A percentile compares a stretch with the other conserved stretches of the same genome.
These are phyloP conservation scores for Craniophora ligustri DNA, from an alignment of 2,888 invertebrate species.

Conservation along the genomic window DNA sequence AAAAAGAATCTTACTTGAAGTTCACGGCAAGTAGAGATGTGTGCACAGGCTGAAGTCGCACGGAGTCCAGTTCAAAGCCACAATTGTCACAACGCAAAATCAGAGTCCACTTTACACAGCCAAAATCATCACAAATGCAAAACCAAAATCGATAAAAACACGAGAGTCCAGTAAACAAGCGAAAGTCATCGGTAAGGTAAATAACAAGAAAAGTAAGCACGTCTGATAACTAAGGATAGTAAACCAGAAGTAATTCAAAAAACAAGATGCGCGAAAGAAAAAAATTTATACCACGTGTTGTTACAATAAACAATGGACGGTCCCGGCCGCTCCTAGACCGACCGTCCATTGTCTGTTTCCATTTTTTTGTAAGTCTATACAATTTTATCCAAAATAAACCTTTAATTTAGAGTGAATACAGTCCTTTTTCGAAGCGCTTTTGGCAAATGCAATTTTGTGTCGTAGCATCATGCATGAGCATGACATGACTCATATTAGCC, in stretches of 20 bases:
- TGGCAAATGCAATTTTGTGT: slow-evolving; percentile 25
- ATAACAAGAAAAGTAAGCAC: slow-evolving; percentile 27
- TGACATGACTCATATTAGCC: slow-evolving; percentile 21
- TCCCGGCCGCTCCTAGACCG: slow-evolving; percentile 29
- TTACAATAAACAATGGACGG: slow-evolving; percentile 29
- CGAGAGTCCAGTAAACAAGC: slow-evolving; percentile 22
- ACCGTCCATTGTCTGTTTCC: slow-evolving; percentile 27
- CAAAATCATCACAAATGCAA: slow-evolving; percentile 27
- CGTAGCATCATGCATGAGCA: slow-evolving; percentile 21
- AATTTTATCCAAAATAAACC: slow-evolving; percentile 27
- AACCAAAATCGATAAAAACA: slow-evolving; percentile 27
- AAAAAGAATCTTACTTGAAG: slow-evolving; percentile 28
- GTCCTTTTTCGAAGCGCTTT: slow-evolving; percentile 28
- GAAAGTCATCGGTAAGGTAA: slow-evolving; percentile 24
- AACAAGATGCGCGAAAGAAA: slow-evolving; percentile 27
- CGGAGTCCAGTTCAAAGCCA: slow-evolving; percentile 29
- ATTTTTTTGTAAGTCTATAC: slow-evolving; percentile 26
- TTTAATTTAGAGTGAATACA: slow-evolving; percentile 27
- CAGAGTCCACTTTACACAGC: slow-evolving; percentile 28
- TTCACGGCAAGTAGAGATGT: slow-evolving; percentile 30
- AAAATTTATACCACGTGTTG: slow-evolving; percentile 22
- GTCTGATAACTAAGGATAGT: slow-evolving; percentile 28
- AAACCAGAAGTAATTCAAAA: slow-evolving; percentile 31
- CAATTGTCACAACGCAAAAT: slow-evolving; percentile 32
- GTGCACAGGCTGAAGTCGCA: slow-evolving; percentile 28